Percentiles rank a stretch among this genome's conserved stretches.
Evolutionary conservation across 2,888 invertebrate species (phyloP).

Genomic region (Lasiommata megera): DNA sequence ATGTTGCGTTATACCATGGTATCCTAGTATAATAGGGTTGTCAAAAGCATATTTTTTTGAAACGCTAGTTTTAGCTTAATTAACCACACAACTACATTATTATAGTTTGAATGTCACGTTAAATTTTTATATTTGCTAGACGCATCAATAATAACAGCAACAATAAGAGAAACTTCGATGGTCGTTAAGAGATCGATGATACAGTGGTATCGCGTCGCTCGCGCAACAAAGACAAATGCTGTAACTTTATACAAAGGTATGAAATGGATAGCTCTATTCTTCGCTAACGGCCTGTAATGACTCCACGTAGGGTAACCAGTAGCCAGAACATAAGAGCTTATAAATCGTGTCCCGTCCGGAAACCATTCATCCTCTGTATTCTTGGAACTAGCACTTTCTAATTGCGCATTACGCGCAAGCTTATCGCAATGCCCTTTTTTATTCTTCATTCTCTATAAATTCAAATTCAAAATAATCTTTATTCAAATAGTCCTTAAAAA

Average conservation of each 20-base stretch:
- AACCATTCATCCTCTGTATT: constrained; percentile 5
- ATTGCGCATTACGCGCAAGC: not conserved
- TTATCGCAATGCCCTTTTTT: not conserved
- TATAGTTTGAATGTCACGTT: no score
- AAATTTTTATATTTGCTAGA: not conserved
- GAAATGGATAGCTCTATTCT: constrained; percentile 56
- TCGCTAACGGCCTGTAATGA: constrained; percentile 60
- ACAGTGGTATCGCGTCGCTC: constrained; percentile 43
- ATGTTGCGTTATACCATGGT: no score
- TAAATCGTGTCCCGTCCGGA: constrained; percentile 7
- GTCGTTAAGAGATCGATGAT: constrained; percentile 28
- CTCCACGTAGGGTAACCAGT: constrained; percentile 53
- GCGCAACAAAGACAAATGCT: constrained; percentile 69
- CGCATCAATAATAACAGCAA: not conserved
- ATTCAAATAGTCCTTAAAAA: no score
- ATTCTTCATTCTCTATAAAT: no score
- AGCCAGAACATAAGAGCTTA: constrained; percentile 24
- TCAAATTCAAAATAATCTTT: no score
- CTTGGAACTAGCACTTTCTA: not conserved
- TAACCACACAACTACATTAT: no score
- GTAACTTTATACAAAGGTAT: constrained; percentile 64
- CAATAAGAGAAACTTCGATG: constrained; percentile 16
- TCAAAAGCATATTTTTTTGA: no score
- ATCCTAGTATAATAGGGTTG: no score
- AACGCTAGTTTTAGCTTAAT: no score